Evolutionary conservation across 2,113 vertebrate genomes (phyloP).

Genomic region (Pica pica): DNA sequence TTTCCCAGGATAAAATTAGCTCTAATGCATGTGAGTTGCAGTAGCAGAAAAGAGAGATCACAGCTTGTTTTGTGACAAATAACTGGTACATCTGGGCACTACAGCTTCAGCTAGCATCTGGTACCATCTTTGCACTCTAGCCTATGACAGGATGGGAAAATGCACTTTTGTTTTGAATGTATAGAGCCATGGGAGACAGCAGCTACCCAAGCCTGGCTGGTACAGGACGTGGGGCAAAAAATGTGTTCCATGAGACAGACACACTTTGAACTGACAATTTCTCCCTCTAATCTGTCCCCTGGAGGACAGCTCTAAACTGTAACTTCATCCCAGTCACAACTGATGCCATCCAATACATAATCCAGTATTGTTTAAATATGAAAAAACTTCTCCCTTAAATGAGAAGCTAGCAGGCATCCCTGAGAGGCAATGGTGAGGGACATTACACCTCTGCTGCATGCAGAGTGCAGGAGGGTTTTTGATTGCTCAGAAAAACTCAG

Average conservation of each 20-base stretch:
- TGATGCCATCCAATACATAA: neutral
- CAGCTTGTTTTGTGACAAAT: neutral
- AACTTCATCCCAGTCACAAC: neutral
- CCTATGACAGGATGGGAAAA: neutral
- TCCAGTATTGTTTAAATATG: neutral
- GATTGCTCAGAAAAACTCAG: neutral
- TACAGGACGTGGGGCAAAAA: neutral
- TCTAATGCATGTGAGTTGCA: neutral
- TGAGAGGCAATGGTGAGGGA: neutral
- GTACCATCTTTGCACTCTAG: neutral
- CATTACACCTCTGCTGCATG: neutral
- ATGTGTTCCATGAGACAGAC: neutral
- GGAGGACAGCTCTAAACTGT: neutral
- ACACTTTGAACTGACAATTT: neutral
- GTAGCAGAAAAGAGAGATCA: neutral
- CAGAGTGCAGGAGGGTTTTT: neutral
- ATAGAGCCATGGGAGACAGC: neutral
- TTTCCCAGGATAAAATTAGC: neutral
- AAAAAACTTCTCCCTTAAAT: neutral
- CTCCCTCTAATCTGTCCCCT: neutral
- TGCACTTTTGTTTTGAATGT: neutral
- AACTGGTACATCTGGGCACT: neutral
- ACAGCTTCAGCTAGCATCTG: neutral
- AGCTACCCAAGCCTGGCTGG: neutral
- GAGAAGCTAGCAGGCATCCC: neutral